These are phyloP conservation scores for Rhopilema esculentum DNA, from an alignment of 30 jellyfish, hydroid and myxozoan genomes.

Conservation along the genomic window DNA sequence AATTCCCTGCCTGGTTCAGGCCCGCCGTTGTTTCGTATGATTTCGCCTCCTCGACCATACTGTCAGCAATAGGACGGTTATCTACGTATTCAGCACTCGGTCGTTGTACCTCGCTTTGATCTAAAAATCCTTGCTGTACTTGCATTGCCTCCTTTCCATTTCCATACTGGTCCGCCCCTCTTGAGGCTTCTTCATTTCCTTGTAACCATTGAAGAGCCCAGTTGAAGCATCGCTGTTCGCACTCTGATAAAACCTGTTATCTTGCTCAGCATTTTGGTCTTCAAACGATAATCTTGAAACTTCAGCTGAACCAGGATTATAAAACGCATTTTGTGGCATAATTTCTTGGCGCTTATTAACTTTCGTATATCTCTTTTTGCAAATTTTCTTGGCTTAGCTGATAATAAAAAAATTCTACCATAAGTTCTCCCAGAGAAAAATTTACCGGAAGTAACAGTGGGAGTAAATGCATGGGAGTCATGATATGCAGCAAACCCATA, in stretches of 20 bases:
- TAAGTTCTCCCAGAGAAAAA: neutral
- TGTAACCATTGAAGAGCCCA: neutral
- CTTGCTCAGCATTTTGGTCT: constrained; percentile 22
- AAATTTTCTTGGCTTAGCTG: constrained; percentile 15
- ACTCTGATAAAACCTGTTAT: neutral
- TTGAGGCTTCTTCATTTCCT: neutral
- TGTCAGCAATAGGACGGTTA: neutral
- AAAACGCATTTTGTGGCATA: constrained; percentile 29
- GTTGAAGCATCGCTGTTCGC: constrained; percentile 3
- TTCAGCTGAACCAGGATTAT: constrained; percentile 66
- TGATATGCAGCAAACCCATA: no score
- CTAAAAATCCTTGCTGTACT: constrained; percentile 24
- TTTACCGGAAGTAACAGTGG: neutral
- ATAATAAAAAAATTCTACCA: neutral
- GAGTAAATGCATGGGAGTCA: no score
- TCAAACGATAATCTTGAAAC: constrained; percentile 48
- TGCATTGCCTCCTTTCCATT: constrained; percentile 49
- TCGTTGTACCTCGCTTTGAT: constrained; percentile 63
- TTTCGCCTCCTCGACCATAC: constrained; percentile 3
- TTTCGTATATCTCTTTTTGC: neutral
- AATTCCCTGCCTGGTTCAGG: neutral
- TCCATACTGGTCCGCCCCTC: neutral
- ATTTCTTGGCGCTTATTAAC: constrained; percentile 36
- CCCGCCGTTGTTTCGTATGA: constrained; percentile 26
- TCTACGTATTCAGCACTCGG: constrained; percentile 6